Evolutionary conservation across 1,140 invertebrate genomes (phyloP), one percentile per base, ranked within the genome.

Genomic region (Chironomus tepperi): DNA sequence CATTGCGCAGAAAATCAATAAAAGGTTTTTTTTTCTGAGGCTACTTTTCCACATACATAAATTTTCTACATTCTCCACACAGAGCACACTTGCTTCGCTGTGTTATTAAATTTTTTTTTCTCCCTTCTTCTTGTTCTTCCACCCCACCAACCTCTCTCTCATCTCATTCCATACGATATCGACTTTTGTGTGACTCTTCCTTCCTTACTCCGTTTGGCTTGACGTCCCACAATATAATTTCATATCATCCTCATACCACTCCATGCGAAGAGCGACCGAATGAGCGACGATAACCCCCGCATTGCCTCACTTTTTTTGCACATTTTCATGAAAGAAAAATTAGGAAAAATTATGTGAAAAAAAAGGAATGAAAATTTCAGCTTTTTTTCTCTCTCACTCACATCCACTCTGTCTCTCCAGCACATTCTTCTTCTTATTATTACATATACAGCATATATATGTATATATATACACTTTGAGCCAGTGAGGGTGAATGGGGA

Each of bases 1-100:
- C 65, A 70, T 70, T 70, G 65, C 65, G 65, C 65, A 70, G 65
- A 70, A 70, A 70, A 70, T 70, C 65, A 70, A 70, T 70, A 70
- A 70, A 70, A 21, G 16, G 16, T 70, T 70, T 70, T 70, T n/a
- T n/a, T 70, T 70, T 70, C 65, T 70, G 65, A 70, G 65, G 65
- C 65, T 21, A 70, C 65, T 70, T 70, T 57, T 70, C 65, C 65
- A 70, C 65, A 70, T 70, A 70, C 65, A 70, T 70, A 70, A 70
- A 70, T 70, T n/a, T 57, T 70, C 65, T 70, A 18, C 65, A 70
- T 70, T 70, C 65, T 70, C 65, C 65, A 70, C 16, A 70, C 65
- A 70, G 65, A 70, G 65, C 65, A 70, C 47, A 57, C 47, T 57
- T 57, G 47, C 47, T 57, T 57, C 47, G 47, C 47, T 57, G 47